A percentile compares a stretch with the other conserved stretches of the same genome.
Evolutionary conservation across 1,140 invertebrate species (phyloP).

Genomic region (Metaphire vulgaris): DNA sequence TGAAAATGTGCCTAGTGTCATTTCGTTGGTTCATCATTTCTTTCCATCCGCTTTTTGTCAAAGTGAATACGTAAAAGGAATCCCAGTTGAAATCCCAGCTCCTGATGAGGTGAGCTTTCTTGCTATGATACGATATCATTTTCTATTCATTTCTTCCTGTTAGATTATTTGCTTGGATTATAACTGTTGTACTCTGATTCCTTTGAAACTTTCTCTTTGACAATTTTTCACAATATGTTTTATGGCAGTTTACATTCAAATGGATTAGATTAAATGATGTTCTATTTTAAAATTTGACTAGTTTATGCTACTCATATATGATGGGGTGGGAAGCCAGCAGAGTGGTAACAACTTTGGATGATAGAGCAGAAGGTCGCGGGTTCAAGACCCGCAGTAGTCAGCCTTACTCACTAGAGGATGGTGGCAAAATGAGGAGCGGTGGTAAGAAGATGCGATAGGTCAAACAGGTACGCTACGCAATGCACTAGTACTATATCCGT

Average conservation of each 20-base stretch:
- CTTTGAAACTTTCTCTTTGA: neutral
- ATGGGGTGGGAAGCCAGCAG: no score
- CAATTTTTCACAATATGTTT: neutral
- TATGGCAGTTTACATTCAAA: neutral
- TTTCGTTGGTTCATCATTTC: conserved; percentile 55
- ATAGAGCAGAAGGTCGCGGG: no score
- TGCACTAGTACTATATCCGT: no score
- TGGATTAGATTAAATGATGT: neutral
- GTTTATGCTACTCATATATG: no score
- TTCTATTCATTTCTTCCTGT: neutral
- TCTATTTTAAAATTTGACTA: no score
- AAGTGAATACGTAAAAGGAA: conserved; percentile 24
- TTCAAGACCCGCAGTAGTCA: no score
- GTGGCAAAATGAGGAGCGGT: no score
- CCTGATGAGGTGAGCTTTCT: neutral
- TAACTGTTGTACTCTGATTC: neutral
- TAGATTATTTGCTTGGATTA: neutral
- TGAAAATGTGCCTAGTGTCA: conserved; percentile 64
- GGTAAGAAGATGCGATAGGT: no score
- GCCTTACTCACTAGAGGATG: no score
- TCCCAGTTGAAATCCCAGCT: neutral
- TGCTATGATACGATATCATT: neutral
- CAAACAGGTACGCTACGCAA: no score
- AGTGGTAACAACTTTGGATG: no score
- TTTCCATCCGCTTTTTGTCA: conserved; percentile 60